phyloP scores from a whole-genome alignment of 2,888 invertebrate species.

The Glyphotaelius pellucidus region DNA sequence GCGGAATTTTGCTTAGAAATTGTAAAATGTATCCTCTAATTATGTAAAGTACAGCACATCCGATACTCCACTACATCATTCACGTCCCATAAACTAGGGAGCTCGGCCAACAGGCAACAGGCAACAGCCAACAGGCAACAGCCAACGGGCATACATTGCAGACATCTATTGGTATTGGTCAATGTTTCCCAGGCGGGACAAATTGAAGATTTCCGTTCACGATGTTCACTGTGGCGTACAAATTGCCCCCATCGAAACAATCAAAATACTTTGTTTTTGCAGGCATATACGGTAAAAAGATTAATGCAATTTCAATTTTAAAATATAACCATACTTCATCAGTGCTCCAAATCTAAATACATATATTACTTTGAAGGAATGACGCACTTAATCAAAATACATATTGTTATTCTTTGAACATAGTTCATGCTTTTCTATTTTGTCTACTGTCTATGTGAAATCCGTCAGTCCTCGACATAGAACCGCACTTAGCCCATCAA shows the following conservation, averaged over 20 bases:
- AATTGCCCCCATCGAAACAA: slow-evolving; percentile 28
- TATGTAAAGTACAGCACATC: neutral
- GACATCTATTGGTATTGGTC: slow-evolving; percentile 20
- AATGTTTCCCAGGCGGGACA: slow-evolving; percentile 28
- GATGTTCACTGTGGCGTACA: slow-evolving; percentile 16
- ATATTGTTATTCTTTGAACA: neutral
- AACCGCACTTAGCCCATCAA: neutral
- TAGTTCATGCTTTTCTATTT: neutral
- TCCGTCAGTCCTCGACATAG: neutral
- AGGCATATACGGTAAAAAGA: too few species aligned
- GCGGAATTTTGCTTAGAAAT: neutral
- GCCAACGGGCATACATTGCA: neutral
- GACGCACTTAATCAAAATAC: neutral
- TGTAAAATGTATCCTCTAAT: neutral
- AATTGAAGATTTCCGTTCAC: slow-evolving; percentile 49
- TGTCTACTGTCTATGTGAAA: neutral
- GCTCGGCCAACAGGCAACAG: neutral
- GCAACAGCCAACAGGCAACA: neutral
- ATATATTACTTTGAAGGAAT: neutral
- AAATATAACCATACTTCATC: neutral
- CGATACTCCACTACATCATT: neutral
- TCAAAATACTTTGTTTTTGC: neutral
- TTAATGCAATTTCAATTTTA: neutral
- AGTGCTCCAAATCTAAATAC: neutral
- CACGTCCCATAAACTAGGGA: neutral